Conservation (phyloP, 2,113 vertebrate genomes). For the Tichodroma muraria region DNA sequence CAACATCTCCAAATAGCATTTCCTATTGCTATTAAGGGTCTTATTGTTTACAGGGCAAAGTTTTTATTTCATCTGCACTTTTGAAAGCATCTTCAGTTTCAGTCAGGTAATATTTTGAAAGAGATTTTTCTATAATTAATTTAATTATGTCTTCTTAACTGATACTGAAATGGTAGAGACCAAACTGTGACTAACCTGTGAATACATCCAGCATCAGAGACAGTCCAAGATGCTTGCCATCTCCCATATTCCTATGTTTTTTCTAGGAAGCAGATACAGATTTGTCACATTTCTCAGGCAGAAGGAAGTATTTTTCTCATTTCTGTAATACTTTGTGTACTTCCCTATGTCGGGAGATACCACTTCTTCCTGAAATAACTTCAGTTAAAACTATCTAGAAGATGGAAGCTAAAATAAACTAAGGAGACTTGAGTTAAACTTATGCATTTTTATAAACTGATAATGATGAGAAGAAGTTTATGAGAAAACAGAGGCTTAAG, state of each 20-base stretch:
- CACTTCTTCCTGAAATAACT: neutral
- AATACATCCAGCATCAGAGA: neutral
- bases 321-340: neutral
- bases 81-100: neutral
- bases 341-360: neutral
- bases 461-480: neutral
- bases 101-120: neutral
- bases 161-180: neutral
- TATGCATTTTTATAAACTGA: neutral
- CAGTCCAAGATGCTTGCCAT: neutral
- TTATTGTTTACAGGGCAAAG: neutral
- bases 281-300: neutral
- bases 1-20: neutral
- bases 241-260: neutral
- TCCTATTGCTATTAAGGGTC: neutral
- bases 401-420: neutral
- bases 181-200: neutral
- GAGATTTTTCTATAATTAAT: neutral
- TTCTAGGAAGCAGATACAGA: neutral
- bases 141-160: neutral
- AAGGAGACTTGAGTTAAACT: neutral
- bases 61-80: neutral
- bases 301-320: neutral
- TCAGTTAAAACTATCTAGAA: neutral
- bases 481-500: neutral